phyloP scores from a whole-genome alignment of 35 echinoderm and acorn worm genomes.

The Acanthaster planci region DNA sequence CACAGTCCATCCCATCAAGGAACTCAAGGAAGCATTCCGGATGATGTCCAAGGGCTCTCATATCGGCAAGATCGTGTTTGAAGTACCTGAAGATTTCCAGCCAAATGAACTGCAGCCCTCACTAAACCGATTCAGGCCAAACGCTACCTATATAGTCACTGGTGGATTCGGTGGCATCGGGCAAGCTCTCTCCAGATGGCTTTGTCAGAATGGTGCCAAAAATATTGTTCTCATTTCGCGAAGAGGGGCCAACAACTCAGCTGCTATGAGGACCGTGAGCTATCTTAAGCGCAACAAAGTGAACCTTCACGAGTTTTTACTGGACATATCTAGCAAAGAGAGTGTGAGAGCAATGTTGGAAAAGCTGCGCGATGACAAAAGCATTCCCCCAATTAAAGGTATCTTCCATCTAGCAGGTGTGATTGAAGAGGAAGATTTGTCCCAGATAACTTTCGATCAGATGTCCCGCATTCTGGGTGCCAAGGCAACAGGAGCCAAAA shows the following conservation, averaged over 20 bases:
- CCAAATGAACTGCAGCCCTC: conserved; percentile 40
- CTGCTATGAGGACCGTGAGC: conserved; percentile 37
- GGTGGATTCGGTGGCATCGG: conserved; percentile 54
- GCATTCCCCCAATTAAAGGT: conserved; percentile 45
- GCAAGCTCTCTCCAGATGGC: conserved; percentile 67
- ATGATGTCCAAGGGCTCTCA: conserved; percentile 23
- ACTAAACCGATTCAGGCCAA: conserved; percentile 54
- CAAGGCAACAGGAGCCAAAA: conserved; percentile 39
- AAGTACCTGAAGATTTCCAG: conserved; percentile 56
- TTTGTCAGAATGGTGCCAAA: conserved; percentile 71
- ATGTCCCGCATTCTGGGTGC: conserved; percentile 29
- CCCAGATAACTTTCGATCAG: conserved; percentile 10
- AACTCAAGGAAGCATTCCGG: conserved; percentile 41
- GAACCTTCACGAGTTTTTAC: conserved; percentile 37
- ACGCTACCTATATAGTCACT: conserved; percentile 76
- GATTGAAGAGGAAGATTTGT: conserved; percentile 34
- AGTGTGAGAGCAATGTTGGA: neutral
- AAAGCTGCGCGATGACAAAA: conserved; percentile 9
- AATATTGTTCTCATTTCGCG: conserved; percentile 66
- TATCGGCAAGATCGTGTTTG: conserved; percentile 28
- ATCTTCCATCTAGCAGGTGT: conserved; percentile 65
- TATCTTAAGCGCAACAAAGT: conserved; percentile 55
- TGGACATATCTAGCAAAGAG: neutral
- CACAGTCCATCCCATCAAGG: conserved; percentile 23
- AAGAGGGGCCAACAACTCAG: neutral